phyloP scores from a whole-genome alignment of 64 coral and sea anemone genomes.

The Dendrophyllia cribrosa region DNA sequence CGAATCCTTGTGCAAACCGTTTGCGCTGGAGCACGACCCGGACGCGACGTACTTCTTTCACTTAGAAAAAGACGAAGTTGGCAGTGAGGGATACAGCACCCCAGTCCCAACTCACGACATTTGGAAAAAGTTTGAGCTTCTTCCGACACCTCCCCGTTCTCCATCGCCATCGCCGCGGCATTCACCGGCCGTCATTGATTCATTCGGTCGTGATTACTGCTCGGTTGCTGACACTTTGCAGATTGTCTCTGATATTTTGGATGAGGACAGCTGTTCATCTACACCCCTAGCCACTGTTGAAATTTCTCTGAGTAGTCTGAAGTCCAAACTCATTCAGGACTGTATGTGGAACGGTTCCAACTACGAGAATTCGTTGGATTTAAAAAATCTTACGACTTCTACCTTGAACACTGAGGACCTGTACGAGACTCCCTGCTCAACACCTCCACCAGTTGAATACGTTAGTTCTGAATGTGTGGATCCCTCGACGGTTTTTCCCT shows the following conservation, averaged over 20 bases:
- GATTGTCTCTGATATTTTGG: constrained; percentile 91
- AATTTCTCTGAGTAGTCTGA: constrained; percentile 61
- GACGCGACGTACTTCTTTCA: constrained; percentile 87
- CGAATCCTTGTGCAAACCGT: constrained; percentile 77
- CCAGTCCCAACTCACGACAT: constrained; percentile 91
- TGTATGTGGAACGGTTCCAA: constrained; percentile 96
- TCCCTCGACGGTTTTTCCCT: constrained; percentile 95
- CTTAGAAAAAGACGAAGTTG: constrained; percentile 62
- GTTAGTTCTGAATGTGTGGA: constrained; percentile 95
- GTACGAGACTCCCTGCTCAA: constrained; percentile 97
- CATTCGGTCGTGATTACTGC: neutral
- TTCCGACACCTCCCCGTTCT: constrained; percentile 89
- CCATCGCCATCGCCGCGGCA: constrained; percentile 63
- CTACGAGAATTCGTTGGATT: constrained; percentile 63
- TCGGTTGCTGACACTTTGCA: constrained; percentile 91
- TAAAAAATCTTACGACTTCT: constrained; percentile 36
- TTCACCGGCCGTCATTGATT: constrained; percentile 50
- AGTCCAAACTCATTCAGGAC: constrained; percentile 99
- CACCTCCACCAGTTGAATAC: constrained; percentile 94
- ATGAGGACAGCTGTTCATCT: constrained; percentile 69
- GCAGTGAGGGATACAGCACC: constrained; percentile 48
- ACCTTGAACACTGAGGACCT: constrained; percentile 60
- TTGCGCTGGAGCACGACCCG: constrained; percentile 83
- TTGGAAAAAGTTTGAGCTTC: constrained; percentile 96
- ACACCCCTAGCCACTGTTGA: constrained; percentile 52